A percentile compares a stretch with the other conserved stretches of the same genome.
These are phyloP conservation scores for Falcaria lacertinaria DNA, from an alignment of 2,888 invertebrate species.

Conservation along the genomic window DNA sequence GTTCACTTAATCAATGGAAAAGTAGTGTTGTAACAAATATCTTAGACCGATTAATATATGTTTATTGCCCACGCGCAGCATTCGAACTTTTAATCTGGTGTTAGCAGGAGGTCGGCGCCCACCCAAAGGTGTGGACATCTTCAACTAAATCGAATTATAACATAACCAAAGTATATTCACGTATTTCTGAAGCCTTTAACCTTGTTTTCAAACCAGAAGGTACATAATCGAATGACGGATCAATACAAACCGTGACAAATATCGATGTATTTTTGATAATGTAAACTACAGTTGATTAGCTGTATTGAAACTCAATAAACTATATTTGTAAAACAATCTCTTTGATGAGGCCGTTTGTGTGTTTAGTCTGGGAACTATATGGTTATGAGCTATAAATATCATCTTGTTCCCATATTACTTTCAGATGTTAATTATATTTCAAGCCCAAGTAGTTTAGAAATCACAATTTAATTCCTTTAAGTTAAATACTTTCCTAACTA, in stretches of 20 bases:
- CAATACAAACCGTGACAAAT: constrained; percentile 11
- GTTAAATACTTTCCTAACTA: background rate
- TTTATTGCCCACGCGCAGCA: constrained; percentile 60
- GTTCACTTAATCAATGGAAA: constrained; percentile 53
- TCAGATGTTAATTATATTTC: background rate
- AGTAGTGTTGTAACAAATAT: constrained; percentile 65
- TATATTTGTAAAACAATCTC: constrained; percentile 44
- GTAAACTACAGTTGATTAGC: constrained; percentile 49
- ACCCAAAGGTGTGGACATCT: constrained; percentile 74
- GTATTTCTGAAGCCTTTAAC: constrained; percentile 7
- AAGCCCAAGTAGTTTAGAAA: background rate
- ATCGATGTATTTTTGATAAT: constrained; percentile 30
- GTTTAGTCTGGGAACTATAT: background rate
- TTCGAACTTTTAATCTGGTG: constrained; percentile 59
- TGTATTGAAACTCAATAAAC: constrained; percentile 47
- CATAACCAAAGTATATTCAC: constrained; percentile 15
- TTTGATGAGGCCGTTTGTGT: constrained; percentile 48
- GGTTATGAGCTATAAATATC: background rate
- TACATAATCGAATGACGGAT: constrained; percentile 20
- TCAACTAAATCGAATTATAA: constrained; percentile 68
- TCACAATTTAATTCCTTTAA: no score
- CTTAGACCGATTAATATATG: constrained; percentile 62
- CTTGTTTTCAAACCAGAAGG: constrained; percentile 21
- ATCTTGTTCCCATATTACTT: background rate
- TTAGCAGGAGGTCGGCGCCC: constrained; percentile 69